Conservation (phyloP, 2,113 vertebrate species). For the Syngnathoides biaculeatus region DNA sequence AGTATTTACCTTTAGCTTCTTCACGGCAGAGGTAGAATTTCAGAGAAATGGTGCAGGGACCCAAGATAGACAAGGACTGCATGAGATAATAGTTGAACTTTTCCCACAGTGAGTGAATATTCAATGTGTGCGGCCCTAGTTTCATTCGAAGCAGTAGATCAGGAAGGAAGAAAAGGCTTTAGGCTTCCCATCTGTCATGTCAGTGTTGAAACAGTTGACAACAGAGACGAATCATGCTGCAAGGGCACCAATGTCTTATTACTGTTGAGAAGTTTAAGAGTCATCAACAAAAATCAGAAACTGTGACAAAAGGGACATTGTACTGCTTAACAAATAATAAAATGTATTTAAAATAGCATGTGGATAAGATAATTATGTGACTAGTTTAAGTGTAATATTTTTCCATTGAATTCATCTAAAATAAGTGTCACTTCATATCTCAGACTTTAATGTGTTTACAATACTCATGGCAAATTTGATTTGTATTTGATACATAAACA, state of each 20-base stretch:
- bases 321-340: not conserved
- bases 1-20: slow-evolving; percentile 59
- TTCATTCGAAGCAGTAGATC: slow-evolving; percentile 25
- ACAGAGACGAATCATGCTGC: slow-evolving; percentile 10
- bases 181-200: slow-evolving; percentile 18
- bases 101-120: slow-evolving; percentile 40
- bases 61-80: slow-evolving; percentile 23
- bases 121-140: slow-evolving; percentile 32
- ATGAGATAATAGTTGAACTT: slow-evolving; percentile 56
- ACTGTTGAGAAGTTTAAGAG: slow-evolving; percentile 7
- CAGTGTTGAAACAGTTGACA: slow-evolving; percentile 23
- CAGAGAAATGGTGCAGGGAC: slow-evolving; percentile 29
- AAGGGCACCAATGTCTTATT: slow-evolving; percentile 21
- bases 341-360: not conserved
- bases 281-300: not conserved
- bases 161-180: slow-evolving; percentile 29
- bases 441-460: not conserved
- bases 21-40: slow-evolving; percentile 42
- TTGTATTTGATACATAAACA: slow-evolving; percentile 10
- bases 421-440: not conserved
- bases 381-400: not conserved
- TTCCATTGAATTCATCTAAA: not conserved
- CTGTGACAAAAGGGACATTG: not conserved
- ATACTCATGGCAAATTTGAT: not conserved
- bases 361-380: not conserved